Percentiles rank a stretch among this genome's conserved stretches.
Evolutionary conservation across 1,140 invertebrate genomes (phyloP).

Genomic region (Pararge aegeria): DNA sequence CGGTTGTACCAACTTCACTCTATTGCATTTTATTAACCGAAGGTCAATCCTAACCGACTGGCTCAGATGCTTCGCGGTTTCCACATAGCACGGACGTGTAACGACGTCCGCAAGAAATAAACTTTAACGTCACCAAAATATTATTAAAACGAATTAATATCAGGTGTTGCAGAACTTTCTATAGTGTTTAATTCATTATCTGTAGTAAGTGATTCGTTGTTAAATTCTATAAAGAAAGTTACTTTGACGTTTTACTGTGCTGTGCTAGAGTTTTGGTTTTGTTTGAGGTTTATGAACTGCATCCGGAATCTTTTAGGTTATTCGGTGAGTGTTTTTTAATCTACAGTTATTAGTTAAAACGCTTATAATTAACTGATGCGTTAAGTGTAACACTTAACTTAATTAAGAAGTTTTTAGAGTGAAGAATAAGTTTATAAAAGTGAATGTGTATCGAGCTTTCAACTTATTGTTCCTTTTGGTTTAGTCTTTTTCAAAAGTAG

Average conservation of each 20-base stretch:
- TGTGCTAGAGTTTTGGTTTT: slow-evolving; percentile 24
- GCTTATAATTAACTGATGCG: slow-evolving; percentile 1
- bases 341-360: slow-evolving; percentile 15
- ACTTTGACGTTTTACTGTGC: slow-evolving; percentile 24
- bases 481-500: background rate
- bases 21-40: slow-evolving; percentile 56
- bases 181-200: background rate
- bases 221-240: background rate
- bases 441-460: background rate
- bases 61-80: slow-evolving; percentile 36
- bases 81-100: slow-evolving; percentile 29
- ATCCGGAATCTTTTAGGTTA: slow-evolving; percentile 41
- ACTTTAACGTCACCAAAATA: slow-evolving; percentile 11
- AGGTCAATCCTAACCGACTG: slow-evolving; percentile 44
- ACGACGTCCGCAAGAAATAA: slow-evolving; percentile 6
- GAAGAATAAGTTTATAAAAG: background rate
- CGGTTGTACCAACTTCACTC: slow-evolving; percentile 58
- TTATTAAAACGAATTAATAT: slow-evolving; percentile 3
- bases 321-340: slow-evolving; percentile 43
- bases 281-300: slow-evolving; percentile 47
- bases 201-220: background rate
- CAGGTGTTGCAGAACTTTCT: background rate
- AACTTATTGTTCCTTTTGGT: background rate
- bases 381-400: background rate
- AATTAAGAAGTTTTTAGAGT: background rate